Conservation (phyloP, 2,797 vertebrate genomes). For the Mormyrops attenuatus region DNA sequence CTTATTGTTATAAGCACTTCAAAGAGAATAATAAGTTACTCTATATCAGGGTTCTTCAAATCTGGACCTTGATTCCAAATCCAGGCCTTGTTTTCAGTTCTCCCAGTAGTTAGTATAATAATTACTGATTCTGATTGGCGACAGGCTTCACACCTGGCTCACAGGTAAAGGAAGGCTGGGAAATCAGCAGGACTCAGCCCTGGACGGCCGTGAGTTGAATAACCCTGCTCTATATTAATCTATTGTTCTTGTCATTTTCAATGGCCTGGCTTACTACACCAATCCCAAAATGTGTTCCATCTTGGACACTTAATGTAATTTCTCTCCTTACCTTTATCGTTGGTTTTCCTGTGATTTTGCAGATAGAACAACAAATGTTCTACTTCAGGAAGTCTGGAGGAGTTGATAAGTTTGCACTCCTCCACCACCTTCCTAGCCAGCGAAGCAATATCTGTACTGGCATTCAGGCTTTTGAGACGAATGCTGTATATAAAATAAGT, state of each 20-base stretch:
- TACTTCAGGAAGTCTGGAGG: slow-evolving; percentile 77
- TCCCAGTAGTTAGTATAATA: neutral
- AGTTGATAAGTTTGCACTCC: slow-evolving; percentile 86
- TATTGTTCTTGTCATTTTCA: neutral
- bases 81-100: neutral
- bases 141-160: too few species aligned
- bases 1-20: neutral
- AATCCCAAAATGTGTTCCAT: slow-evolving; percentile 34
- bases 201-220: too few species aligned
- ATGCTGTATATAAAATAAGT: slow-evolving; percentile 43
- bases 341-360: slow-evolving; percentile 75
- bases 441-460: slow-evolving; percentile 77
- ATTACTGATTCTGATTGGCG: neutral
- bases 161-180: too few species aligned
- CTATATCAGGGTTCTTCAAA: neutral
- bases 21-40: neutral
- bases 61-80: neutral
- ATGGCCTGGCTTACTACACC: neutral
- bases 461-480: slow-evolving; percentile 82
- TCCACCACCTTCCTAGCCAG: slow-evolving; percentile 86
- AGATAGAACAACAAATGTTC: slow-evolving; percentile 87
- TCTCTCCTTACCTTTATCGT: slow-evolving; percentile 50
- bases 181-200: too few species aligned
- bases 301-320: slow-evolving; percentile 11
- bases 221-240: neutral